phyloP scores from a whole-genome alignment of 1,140 invertebrate species.

The Adoxophyes honmai region DNA sequence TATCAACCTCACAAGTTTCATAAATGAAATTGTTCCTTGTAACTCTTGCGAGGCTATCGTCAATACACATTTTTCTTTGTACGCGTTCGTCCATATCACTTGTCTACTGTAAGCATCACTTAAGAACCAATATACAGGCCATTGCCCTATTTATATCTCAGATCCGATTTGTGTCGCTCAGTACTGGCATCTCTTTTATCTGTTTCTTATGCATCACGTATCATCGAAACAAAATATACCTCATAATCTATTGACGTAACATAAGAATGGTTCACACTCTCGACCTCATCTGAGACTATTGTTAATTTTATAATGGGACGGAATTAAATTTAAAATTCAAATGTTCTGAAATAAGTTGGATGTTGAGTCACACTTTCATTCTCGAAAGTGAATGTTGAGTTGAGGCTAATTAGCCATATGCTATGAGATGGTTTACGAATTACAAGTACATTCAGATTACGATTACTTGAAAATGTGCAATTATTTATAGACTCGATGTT shows the following conservation, averaged over 20 bases:
- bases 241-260: neutral
- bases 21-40: neutral
- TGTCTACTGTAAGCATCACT: slow-evolving; percentile 31
- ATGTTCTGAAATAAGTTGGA: slow-evolving; percentile 22
- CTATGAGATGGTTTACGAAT: no score
- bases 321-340: slow-evolving; percentile 30
- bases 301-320: slow-evolving; percentile 14
- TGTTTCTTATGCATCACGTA: slow-evolving; percentile 21
- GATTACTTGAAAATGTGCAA: no score
- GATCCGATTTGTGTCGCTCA: slow-evolving; percentile 39
- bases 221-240: neutral
- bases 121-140: slow-evolving; percentile 45
- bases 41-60: neutral
- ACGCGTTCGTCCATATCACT: slow-evolving; percentile 7
- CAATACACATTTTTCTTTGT: slow-evolving; percentile 1
- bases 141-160: slow-evolving; percentile 46
- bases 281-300: neutral
- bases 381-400: slow-evolving; percentile 11
- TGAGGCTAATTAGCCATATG: slow-evolving; percentile 8
- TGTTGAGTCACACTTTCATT: slow-evolving; percentile 25
- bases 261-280: neutral
- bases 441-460: no score
- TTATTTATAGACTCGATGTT: no score
- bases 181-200: slow-evolving; percentile 25
- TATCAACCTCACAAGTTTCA: neutral